Conservation (phyloP, 2,113 vertebrate species). For the Lontra canadensis region DNA sequence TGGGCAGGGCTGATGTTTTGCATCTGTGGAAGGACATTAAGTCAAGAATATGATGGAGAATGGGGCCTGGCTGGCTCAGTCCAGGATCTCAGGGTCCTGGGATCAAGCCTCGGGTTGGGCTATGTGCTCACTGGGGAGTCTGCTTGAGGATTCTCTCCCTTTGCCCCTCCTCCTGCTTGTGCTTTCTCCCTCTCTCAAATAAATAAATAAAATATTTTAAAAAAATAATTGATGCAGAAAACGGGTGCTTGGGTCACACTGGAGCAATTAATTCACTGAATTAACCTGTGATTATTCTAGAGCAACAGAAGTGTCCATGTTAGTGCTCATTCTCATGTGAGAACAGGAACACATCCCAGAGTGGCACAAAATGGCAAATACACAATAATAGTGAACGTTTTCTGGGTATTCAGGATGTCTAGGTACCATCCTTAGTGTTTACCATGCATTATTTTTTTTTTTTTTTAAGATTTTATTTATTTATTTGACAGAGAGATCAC, state of each 20-base stretch:
- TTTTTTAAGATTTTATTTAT: no score
- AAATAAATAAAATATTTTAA: neutral
- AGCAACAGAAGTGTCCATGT: neutral
- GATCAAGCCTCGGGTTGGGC: neutral
- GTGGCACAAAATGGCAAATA: neutral
- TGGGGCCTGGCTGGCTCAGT: neutral
- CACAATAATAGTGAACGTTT: neutral
- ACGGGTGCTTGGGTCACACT: neutral
- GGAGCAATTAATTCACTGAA: neutral
- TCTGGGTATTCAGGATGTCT: neutral
- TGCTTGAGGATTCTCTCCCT: neutral
- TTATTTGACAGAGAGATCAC: no score
- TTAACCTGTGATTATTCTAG: neutral
- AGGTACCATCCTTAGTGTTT: neutral
- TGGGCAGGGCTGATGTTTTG: neutral
- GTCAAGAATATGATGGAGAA: neutral
- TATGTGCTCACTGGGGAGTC: neutral
- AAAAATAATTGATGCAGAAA: neutral
- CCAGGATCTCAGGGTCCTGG: neutral
- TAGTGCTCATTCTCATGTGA: neutral
- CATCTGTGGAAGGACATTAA: neutral
- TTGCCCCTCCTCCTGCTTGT: neutral
- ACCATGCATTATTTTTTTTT: neutral
- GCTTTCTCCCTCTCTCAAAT: neutral
- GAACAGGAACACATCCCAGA: neutral